Base-by-base conservation (phyloP, 2,888 invertebrate species). In the Trissoscelio sp. region DNA sequence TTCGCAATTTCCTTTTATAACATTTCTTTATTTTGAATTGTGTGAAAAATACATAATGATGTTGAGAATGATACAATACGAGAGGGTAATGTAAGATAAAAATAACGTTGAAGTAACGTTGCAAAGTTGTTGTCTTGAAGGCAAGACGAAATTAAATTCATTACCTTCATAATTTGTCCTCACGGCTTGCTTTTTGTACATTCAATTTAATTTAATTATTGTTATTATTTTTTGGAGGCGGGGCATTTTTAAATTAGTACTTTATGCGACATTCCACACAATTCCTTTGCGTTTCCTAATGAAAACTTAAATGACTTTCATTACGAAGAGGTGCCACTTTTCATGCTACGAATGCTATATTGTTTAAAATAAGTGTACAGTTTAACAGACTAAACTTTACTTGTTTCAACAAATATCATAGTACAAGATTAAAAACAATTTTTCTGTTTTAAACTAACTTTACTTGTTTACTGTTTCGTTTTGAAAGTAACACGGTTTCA, bases 221-320 rank as follows among this genome's bases (percentile, higher is more conserved):
- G 31, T 73, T 60, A 42, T 73, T 72, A 57, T 57, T 60, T 57
- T 37, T 34, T 44, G 16, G 7, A 44, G 57, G 24, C 0, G 22
- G 22, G 16, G 24, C 5, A 64, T 37, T 44, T 64, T 74, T 74
- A 74, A 74, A 74, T 74, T 74, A 66, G 66, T 48, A 66, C 48
- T 58, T 66, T 16, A 24, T 22, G 74, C 44, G 51, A 67, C 58
- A 66, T 75, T 75, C 57, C 66, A 37, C 58, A 58, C 66, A 75
- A 67, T 66, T 75, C 58, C 58, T 75, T 75, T 58, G 16, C 42
- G 66, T 75, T 58, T 67, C 51, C 48, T 77, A 77, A 77, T 77
- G 77, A 77, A 77, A 77, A 77, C 62, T 60, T 46, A 77, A 77
- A 77, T 69, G 77, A 69, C 77, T 77, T 77, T 77, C 69, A 77